Evolutionary conservation across 2,888 invertebrate species (phyloP), one percentile per base, ranked within the genome.

Genomic region (Eupithecia subfuscata): DNA sequence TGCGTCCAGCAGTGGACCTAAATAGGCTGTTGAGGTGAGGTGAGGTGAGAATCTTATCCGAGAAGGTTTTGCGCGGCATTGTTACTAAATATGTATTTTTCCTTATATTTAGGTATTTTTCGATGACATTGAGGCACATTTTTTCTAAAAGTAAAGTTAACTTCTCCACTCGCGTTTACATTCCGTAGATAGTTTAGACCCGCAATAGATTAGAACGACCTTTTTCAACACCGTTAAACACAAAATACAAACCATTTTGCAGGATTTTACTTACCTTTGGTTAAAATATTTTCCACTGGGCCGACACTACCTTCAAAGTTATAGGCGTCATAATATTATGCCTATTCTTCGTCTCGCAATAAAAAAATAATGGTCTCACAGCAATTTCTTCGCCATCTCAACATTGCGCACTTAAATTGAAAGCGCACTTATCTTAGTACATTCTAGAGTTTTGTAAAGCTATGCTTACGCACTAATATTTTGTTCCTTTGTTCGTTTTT

Each of bases 371-470:
- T 73, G 67, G 69, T 68, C 14, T n/a, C 43, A 14, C 18, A 43
- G 52, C 70, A 72, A 70, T 77, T 75, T 73, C 64, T 40, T 60
- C 70, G 40, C 14, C 72, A 68, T 77, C 74, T 70, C 43, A 67
- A 65, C 63, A 70, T 73, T 48, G 73, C 72, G 74, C 67, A 75
- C 72, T 82, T 79, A 82, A 80, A 82, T 78, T 79, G 78, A 81
- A 79, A 78, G 78, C 78, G 76, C 79, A 79, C 81, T 82, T 82
- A 80, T 78, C 78, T 80, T 14, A 60, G 22, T 60, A 60, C 37
- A 14, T 43, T 25, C 14, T 25, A 14, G 14, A 68, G 18, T 18
- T 64, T 34, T 34, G 18, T 30, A 30, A 64, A 34, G 18, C 34
- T 40, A 40, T 6, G 34, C 34, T 30, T 64, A 25, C 22, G 6